Conservation (phyloP, 2,888 invertebrate species). For the Parapristionchus giblindavisi region DNA sequence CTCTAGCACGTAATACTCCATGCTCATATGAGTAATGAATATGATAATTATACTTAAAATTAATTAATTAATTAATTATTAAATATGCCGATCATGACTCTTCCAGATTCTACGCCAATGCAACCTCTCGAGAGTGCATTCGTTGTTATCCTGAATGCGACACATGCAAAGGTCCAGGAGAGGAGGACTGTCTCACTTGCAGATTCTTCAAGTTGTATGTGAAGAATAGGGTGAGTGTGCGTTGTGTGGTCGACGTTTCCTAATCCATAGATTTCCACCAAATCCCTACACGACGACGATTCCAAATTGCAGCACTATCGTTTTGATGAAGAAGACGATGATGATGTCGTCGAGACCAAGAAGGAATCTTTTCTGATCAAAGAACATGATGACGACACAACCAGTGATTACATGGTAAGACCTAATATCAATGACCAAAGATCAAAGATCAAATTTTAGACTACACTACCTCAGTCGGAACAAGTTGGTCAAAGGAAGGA, state of each 20-base stretch:
- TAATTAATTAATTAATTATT: no score
- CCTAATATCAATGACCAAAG: not conserved
- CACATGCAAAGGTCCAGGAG: slow-evolving; percentile 30
- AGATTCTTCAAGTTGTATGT: slow-evolving; percentile 11
- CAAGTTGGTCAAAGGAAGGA: not conserved
- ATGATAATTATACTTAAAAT: no score
- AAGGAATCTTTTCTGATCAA: no score
- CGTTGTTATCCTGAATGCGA: slow-evolving; percentile 32
- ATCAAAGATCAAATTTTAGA: not conserved
- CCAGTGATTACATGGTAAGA: not conserved
- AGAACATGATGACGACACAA: not conserved
- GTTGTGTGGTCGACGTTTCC: no score
- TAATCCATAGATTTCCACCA: no score
- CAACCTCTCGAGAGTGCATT: not conserved
- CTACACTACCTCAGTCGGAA: slow-evolving; percentile 13
- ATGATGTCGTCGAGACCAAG: not conserved
- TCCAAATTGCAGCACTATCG: no score
- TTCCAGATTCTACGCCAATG: slow-evolving; percentile 33
- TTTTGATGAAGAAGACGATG: not conserved
- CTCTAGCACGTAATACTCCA: no score
- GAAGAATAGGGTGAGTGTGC: no score
- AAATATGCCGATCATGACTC: no score
- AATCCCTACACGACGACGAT: no score
- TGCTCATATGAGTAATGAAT: no score
- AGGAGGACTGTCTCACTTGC: slow-evolving; percentile 22